Percentiles rank a stretch among this genome's conserved stretches.
These are phyloP conservation scores for Crioceris asparagi DNA, from an alignment of 2,888 invertebrate species.

Conservation along the genomic window DNA sequence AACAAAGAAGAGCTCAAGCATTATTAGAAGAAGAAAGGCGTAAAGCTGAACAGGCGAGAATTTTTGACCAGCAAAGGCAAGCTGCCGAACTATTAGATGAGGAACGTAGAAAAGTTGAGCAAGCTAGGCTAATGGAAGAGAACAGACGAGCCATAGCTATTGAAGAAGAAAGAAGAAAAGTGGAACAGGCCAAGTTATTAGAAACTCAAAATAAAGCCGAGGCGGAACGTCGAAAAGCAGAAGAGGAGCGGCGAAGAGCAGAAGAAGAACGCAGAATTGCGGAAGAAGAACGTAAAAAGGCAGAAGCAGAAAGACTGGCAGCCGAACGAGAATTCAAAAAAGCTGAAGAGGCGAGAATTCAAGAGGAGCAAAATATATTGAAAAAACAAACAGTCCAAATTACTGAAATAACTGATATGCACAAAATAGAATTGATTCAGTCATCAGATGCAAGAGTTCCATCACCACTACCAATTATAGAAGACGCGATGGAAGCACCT, in stretches of 20 bases:
- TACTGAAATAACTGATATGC: constrained; percentile 24
- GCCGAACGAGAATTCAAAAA: constrained; percentile 13
- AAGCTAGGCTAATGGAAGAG: constrained; percentile 24
- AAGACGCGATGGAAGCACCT: constrained; percentile 39
- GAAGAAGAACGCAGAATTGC: constrained; percentile 19
- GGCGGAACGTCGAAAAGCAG: too few species aligned
- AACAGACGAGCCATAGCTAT: constrained; percentile 17
- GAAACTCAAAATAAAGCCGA: constrained; percentile 17
- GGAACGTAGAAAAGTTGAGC: constrained; percentile 15
- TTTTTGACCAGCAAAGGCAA: too few species aligned
- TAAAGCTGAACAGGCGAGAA: constrained; percentile 27
- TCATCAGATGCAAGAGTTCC: constrained; percentile 23
- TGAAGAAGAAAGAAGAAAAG: constrained; percentile 12
- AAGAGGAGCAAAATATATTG: constrained; percentile 22
- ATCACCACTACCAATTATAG: constrained; percentile 23
- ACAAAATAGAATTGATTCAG: constrained; percentile 22
- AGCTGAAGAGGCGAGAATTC: constrained; percentile 18
- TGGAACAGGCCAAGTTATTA: constrained; percentile 2
- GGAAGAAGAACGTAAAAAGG: constrained; percentile 12
- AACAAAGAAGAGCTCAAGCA: constrained; percentile 23
- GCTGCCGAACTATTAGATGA: too few species aligned
- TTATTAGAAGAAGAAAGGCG: constrained; percentile 11
- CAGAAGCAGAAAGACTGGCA: constrained; percentile 18
- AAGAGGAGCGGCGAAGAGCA: constrained; percentile 22
- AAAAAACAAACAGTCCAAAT: constrained; percentile 20